Conservation (phyloP, 1,140 invertebrate species). For the Calliphora vicina region DNA sequence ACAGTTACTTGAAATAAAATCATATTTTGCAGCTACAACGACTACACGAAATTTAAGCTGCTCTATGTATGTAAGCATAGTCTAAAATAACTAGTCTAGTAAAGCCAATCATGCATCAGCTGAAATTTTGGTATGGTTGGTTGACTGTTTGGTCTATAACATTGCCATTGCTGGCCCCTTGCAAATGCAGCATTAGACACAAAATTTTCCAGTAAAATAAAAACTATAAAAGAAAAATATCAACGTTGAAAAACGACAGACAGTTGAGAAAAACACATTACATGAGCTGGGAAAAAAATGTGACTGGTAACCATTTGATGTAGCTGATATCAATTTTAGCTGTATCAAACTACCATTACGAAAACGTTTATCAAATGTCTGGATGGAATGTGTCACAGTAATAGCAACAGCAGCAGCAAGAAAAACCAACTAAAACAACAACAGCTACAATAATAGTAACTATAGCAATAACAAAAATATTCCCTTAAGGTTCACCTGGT, state of each 20-base stretch:
- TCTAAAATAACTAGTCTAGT: background rate
- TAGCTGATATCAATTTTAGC: background rate
- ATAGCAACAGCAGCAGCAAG: background rate
- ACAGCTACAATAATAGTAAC: too few species aligned
- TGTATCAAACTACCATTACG: background rate
- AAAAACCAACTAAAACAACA: background rate
- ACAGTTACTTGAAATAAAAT: background rate
- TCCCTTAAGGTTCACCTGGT: background rate
- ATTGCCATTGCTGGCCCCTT: background rate
- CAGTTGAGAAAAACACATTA: background rate
- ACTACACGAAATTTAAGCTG: background rate
- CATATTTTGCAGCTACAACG: background rate
- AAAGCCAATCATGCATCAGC: background rate
- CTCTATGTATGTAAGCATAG: background rate
- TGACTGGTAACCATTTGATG: background rate
- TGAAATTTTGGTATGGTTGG: background rate
- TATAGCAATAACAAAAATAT: background rate
- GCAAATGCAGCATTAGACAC: background rate
- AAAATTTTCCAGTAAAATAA: background rate
- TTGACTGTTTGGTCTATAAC: background rate
- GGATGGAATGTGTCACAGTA: background rate
- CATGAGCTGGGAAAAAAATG: background rate
- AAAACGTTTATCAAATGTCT: constrained; percentile 5
- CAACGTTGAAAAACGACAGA: background rate
- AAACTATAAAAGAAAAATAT: background rate